These are phyloP conservation scores for Solen grandis DNA, from an alignment of 1,140 invertebrate species.

Conservation along the genomic window DNA sequence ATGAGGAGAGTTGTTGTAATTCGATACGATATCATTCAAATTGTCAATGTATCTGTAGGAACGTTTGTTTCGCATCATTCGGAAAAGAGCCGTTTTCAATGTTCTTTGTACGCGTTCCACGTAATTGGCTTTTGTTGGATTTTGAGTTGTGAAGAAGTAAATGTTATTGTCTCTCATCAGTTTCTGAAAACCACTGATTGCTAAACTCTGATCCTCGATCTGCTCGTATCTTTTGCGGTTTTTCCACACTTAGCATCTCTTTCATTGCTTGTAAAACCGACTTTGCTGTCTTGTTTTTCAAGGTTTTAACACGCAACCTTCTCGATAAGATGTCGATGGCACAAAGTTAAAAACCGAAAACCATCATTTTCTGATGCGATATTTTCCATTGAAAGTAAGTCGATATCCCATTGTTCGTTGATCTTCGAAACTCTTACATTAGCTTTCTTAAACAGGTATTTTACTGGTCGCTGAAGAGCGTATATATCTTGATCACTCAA, in stretches of 20 bases:
- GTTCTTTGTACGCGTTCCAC: conserved; percentile 43
- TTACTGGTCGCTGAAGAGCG: background rate
- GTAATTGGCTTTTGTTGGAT: conserved; percentile 49
- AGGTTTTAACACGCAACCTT: conserved; percentile 47
- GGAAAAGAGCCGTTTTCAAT: conserved; percentile 40
- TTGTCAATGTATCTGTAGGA: background rate
- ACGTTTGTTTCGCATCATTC: conserved; percentile 6
- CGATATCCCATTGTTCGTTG: conserved; percentile 41
- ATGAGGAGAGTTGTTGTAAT: background rate
- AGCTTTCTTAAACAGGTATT: conserved; percentile 26
- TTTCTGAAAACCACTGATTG: conserved; percentile 25
- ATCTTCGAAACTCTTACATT: conserved; percentile 20
- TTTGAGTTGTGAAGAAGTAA: conserved; percentile 38
- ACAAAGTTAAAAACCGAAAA: conserved; percentile 34
- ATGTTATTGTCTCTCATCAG: conserved; percentile 34
- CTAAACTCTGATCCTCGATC: conserved; percentile 50
- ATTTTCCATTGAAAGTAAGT: conserved; percentile 40
- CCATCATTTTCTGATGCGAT: conserved; percentile 38
- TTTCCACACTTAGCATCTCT: conserved; percentile 3
- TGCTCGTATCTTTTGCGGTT: conserved; percentile 1
- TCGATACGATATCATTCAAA: background rate
- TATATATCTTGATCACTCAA: conserved; percentile 52
- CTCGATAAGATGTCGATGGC: conserved; percentile 44
- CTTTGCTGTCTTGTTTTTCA: conserved; percentile 55
- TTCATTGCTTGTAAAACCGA: conserved; percentile 47